Evolutionary conservation across 2,797 vertebrate species (phyloP), one percentile per base, ranked within the genome.

Genomic region (Lagorchestes hirsutus): DNA sequence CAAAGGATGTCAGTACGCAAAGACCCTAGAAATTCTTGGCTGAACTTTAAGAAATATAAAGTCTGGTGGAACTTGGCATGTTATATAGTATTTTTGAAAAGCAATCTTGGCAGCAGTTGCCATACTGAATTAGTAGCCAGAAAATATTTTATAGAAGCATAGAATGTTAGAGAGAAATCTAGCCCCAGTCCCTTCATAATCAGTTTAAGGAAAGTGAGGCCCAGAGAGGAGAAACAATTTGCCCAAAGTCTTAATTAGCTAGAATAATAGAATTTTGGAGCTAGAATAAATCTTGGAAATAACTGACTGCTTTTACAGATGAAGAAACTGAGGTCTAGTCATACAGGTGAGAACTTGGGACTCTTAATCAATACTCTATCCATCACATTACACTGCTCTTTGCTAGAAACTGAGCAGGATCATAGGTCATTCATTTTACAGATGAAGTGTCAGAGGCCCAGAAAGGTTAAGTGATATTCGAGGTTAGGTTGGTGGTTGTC

Each of bases 31-130:
- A 55, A 54, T 91, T 55, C 31, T 91, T 91, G 90, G 90, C 90
- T 91, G 90, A 91, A 54, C 34, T 91, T 91, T 91, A 91, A 91
- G 50, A 34, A 34, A 91, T 54, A 55, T 54, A 91, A 55, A 91
- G 16, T 91, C 18, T 91, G 50, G 28, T 54, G 52, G 34, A 91
- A 46, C 9, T 87, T 87, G 74, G 74, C 74, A 87, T 46, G 74
- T 46, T 87, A 50, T 55, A 91, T 9, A 22, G 50, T 91, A 91
- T 87, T 87, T 54, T 91, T 91, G 31, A 91, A 91, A 54, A 54
- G 31, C 52, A 91, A 55, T 55, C 54, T 55, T 91, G 28, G 34
- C 29, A 55, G 90, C 90, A 54, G 90, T 91, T 91, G 52, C 29
- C 52, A 91, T 54, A 11, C 22, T 50, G 74, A 87, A 27, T 87